Conservation (phyloP, 2,113 vertebrate genomes). For the Turdus rufiventris region DNA sequence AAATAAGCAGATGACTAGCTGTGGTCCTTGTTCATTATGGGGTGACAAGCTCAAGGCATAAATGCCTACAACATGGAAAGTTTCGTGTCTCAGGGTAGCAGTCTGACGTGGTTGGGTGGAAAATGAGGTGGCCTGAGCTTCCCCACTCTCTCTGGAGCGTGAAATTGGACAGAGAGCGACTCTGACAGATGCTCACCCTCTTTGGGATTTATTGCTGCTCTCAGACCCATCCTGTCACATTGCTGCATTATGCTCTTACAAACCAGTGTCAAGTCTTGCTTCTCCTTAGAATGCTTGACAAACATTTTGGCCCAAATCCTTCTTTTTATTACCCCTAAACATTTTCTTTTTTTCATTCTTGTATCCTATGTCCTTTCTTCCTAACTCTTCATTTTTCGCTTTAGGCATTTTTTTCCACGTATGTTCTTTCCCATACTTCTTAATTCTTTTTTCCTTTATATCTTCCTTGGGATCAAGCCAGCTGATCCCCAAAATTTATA, state of each 20-base stretch:
- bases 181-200: slow-evolving; percentile 7
- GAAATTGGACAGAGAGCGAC: slow-evolving; percentile 47
- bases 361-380: not conserved
- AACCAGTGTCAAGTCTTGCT: not conserved
- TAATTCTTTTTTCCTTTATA: not conserved
- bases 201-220: not conserved
- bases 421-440: not conserved
- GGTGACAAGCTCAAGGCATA: slow-evolving; percentile 46
- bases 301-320: not conserved
- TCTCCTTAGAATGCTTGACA: not conserved
- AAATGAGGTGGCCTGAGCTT: slow-evolving; percentile 29
- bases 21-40: slow-evolving; percentile 48
- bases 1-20: slow-evolving; percentile 20
- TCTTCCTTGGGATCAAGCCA: not conserved
- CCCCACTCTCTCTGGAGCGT: not conserved
- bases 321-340: not conserved
- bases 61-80: not conserved
- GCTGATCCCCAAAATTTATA: not conserved
- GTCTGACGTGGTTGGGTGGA: slow-evolving; percentile 3
- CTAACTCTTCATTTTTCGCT: not conserved
- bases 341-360: not conserved
- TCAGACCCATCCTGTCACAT: not conserved
- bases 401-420: not conserved
- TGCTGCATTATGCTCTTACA: not conserved
- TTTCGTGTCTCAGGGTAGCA: not conserved